phyloP scores from a whole-genome alignment of 2,888 invertebrate species.

The Amphipoea lucens region DNA sequence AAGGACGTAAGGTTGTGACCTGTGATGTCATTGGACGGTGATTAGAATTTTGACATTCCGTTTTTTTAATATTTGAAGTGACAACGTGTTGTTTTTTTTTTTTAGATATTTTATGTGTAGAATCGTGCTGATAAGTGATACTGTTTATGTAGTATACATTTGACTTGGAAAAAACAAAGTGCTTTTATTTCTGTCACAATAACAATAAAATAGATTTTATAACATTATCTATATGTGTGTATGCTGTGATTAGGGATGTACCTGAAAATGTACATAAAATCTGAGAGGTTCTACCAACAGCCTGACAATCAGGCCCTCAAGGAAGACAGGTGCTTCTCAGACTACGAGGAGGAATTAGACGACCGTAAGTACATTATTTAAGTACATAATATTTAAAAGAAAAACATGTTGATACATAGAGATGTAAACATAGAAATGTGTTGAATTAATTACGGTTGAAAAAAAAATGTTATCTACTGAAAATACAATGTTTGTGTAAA shows the following conservation, averaged over 20 bases:
- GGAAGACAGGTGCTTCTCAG: constrained; percentile 84
- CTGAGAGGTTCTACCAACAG: constrained; percentile 86
- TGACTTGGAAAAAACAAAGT: constrained; percentile 37
- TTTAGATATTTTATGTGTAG: constrained; percentile 13
- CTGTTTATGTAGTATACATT: constrained; percentile 10
- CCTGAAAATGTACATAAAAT: constrained; percentile 88
- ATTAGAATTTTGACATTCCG: constrained; percentile 54
- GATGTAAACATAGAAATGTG: not conserved
- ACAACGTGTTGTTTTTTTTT: constrained; percentile 31
- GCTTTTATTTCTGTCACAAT: constrained; percentile 31
- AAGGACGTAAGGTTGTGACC: constrained; percentile 65
- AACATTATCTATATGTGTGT: constrained; percentile 42
- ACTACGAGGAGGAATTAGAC: constrained; percentile 85
- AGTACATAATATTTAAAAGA: not conserved
- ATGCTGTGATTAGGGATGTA: constrained; percentile 78
- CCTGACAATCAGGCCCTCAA: constrained; percentile 82
- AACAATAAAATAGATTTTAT: constrained; percentile 7
- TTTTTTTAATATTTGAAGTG: constrained; percentile 40
- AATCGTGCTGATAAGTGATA: constrained; percentile 29
- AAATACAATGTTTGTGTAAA: not conserved
- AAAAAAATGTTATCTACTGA: not conserved
- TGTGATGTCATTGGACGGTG: constrained; percentile 60
- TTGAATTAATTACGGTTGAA: not conserved
- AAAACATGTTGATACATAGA: not conserved
- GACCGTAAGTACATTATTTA: constrained; percentile 79